Evolutionary conservation across 2,888 invertebrate genomes (phyloP), one percentile per base, ranked within the genome.

Genomic region (Diloba caeruleocephala): DNA sequence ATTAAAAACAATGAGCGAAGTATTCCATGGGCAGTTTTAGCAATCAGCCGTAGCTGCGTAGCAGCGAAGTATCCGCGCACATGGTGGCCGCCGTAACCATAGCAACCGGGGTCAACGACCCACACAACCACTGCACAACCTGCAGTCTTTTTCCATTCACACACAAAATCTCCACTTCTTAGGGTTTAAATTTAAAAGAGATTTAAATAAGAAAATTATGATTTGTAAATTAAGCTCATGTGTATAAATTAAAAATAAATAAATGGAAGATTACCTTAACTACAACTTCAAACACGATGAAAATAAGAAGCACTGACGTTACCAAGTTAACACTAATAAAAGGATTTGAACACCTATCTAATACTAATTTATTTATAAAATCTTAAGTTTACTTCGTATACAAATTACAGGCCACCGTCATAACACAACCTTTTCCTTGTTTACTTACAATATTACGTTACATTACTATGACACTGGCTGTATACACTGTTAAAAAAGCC

Each of bases 51-150:
- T 71, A 68, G 69, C 55, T 21, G 44, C 52, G 73, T 71, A 74
- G 64, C 54, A 25, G 34, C 42, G 71, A 71, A 73, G 79, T 68
- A 74, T 68, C 66, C 65, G 78, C 78, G 81, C 85, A 84, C 84
- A 85, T 84, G 87, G 84, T 82, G 82, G 80, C 83, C 79, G 76
- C 82, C 75, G 89, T 92, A 46, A 71, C 82, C 86, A 89, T 90
- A 82, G 79, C 82, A 78, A 90, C 92, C 66, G 70, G 70, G 90
- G 87, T 89, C 90, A 84, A 85, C 80, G 89, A 88, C 88, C 90
- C 83, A 81, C 81, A 81, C 85, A 70, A 78, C 74, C 76, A 76
- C 81, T 74, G 68, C 73, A 76, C 72, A 78, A 77, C 77, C 79
- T 80, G 78, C 66, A 72, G 46, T 63, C 55, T 63, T 66, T 57